Percentiles rank a stretch among this genome's conserved stretches.
Conservation (phyloP, 2,113 vertebrate genomes). For the Prinia subflava region DNA sequence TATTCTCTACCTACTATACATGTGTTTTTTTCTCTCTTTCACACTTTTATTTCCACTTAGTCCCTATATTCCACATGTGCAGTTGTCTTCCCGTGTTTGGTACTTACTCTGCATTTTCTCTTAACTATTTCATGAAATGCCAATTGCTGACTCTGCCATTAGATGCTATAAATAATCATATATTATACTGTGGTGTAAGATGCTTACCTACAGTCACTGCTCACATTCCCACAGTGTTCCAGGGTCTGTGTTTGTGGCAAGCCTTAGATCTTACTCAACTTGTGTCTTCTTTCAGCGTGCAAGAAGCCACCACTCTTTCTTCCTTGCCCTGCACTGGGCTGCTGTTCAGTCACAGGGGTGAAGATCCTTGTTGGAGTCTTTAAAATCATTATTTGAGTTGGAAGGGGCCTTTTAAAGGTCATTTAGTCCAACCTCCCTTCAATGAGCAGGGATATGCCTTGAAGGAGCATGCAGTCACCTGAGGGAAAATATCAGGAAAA, state of each 20-base stretch:
- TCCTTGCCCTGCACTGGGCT: accelerated
- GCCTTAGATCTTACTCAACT: neutral
- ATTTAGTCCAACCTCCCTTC: neutral
- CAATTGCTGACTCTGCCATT: neutral
- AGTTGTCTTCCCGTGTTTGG: neutral
- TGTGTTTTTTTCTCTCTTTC: neutral
- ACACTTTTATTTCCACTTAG: neutral
- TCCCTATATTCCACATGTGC: accelerated
- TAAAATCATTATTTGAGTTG: neutral
- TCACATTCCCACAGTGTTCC: accelerated
- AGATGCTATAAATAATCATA: neutral
- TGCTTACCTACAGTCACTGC: neutral
- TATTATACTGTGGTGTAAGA: neutral
- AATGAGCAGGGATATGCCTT: neutral
- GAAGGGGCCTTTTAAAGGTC: neutral
- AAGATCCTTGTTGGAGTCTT: neutral
- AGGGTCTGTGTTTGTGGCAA: neutral
- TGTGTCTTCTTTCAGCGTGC: neutral
- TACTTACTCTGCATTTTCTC: neutral
- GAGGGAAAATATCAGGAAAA: neutral
- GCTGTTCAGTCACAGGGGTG: neutral
- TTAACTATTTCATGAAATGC: neutral
- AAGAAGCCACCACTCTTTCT: neutral
- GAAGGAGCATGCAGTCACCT: neutral
- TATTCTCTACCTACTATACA: neutral